Conservation (phyloP, 2,113 vertebrate genomes). For the Chamaea fasciata region DNA sequence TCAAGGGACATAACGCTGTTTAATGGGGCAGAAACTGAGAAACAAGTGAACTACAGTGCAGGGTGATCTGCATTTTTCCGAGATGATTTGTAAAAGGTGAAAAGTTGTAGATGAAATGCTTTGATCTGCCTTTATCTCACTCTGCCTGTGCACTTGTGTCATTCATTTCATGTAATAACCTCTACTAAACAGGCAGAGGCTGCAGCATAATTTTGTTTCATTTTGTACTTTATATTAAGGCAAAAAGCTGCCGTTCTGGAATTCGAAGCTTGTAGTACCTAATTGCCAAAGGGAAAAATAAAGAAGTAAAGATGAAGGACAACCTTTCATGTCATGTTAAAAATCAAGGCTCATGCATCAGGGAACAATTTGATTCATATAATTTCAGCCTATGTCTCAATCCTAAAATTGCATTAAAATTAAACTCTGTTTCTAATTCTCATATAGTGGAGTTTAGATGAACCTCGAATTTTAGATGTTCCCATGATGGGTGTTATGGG, state of each 20-base stretch:
- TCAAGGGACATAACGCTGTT: background rate
- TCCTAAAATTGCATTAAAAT: background rate
- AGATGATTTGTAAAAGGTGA: background rate
- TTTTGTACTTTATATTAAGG: background rate
- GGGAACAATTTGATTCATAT: background rate
- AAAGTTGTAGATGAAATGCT: background rate
- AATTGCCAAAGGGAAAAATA: background rate
- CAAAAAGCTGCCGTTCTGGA: background rate
- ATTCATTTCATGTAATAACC: background rate
- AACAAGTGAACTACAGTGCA: background rate
- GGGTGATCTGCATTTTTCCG: background rate
- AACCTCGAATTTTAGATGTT: background rate
- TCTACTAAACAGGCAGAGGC: background rate
- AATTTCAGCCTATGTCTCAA: background rate
- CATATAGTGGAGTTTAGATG: background rate
- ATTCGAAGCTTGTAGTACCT: background rate
- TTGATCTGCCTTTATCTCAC: background rate
- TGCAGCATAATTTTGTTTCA: background rate
- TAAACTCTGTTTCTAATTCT: background rate
- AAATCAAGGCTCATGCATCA: background rate
- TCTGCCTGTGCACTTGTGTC: background rate
- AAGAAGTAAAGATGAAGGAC: background rate
- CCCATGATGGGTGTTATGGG: background rate
- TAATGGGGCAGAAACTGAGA: conserved; percentile 4
- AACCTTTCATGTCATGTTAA: accelerated